Conservation (phyloP, 2,797 vertebrate species). For the Falco rusticolus region DNA sequence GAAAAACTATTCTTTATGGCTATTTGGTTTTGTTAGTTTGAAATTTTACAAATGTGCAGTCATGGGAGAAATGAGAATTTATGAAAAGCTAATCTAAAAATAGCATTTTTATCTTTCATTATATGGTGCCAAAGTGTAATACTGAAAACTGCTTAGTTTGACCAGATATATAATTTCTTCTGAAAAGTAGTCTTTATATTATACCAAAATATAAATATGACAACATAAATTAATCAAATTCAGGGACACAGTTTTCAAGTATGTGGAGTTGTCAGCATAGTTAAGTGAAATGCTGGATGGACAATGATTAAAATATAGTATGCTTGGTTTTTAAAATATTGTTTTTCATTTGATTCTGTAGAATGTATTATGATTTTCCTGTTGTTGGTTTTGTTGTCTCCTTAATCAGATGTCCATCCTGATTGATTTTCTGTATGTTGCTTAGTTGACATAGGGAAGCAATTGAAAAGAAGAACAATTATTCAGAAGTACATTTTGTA, state of each 20-base stretch:
- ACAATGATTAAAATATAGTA: neutral
- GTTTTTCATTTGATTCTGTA: neutral
- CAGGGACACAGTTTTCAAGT: neutral
- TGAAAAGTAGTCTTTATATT: neutral
- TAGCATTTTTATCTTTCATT: neutral
- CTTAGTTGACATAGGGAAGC: neutral
- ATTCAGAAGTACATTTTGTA: conserved; percentile 11
- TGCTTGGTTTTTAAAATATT: neutral
- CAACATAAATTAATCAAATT: neutral
- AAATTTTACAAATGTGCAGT: neutral
- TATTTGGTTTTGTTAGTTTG: neutral
- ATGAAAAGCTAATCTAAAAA: neutral
- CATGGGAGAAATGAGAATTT: neutral
- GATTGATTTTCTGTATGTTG: neutral
- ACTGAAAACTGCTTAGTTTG: neutral
- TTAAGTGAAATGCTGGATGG: neutral
- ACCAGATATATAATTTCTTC: neutral
- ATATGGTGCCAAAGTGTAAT: neutral
- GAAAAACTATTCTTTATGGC: neutral
- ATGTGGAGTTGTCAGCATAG: neutral
- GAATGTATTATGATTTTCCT: neutral
- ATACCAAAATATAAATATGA: neutral
- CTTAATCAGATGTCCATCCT: neutral
- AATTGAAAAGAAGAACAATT: neutral
- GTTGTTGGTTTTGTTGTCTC: neutral